Conservation (phyloP, 2,113 vertebrate genomes). For the Eidolon helvum region DNA sequence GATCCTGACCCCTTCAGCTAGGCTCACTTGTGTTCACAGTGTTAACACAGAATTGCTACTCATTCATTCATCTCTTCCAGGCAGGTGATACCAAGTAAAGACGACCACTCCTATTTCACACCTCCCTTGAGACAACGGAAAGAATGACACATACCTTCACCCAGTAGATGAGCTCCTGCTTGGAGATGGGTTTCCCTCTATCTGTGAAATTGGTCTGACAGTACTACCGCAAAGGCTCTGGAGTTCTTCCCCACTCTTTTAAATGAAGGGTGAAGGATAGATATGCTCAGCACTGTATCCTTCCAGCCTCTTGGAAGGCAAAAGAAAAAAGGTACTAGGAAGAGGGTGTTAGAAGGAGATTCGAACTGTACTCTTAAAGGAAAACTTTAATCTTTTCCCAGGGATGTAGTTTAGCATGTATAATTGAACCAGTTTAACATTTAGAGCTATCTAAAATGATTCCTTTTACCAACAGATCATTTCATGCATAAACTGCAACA, state of each 20-base stretch:
- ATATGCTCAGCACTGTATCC: neutral
- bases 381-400: conserved; percentile 4
- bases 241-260: neutral
- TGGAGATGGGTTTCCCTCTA: neutral
- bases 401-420: neutral
- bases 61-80: neutral
- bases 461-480: conserved; percentile 12
- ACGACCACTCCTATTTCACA: neutral
- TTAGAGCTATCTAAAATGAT: neutral
- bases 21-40: neutral
- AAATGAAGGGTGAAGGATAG: neutral
- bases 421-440: conserved; percentile 10
- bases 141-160: neutral
- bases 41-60: neutral
- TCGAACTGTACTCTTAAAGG: neutral
- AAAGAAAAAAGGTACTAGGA: neutral
- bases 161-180: neutral
- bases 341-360: neutral
- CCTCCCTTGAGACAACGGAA: conserved; percentile 15
- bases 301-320: neutral
- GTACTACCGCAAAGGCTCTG: neutral
- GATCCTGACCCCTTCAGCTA: neutral
- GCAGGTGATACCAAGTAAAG: neutral
- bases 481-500: neutral
- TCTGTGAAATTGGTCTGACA: neutral